phyloP scores from a whole-genome alignment of 2,113 vertebrate genomes.

The Acrocephalus kingi region DNA sequence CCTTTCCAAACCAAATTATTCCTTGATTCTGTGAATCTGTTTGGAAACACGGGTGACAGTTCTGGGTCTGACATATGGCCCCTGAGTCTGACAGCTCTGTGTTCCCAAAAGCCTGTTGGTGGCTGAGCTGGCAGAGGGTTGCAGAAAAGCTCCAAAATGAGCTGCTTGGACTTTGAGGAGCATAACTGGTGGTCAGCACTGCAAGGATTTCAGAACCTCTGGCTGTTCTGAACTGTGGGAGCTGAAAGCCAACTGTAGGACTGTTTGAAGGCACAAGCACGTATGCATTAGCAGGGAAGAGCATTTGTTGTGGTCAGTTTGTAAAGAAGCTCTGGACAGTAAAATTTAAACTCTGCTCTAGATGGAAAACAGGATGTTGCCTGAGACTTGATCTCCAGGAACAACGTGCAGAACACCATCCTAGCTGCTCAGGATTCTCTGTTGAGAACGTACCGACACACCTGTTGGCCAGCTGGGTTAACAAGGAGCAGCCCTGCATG shows the following conservation, averaged over 20 bases:
- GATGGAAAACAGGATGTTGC: not conserved
- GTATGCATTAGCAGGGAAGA: not conserved
- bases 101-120: not conserved
- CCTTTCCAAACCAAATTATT: constrained; percentile 44
- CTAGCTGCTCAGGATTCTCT: not conserved
- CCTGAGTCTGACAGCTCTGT: fast-evolving
- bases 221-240: not conserved
- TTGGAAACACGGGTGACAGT: constrained; percentile 1
- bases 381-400: not conserved
- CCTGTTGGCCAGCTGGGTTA: not conserved
- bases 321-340: not conserved
- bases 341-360: not conserved
- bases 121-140: not conserved
- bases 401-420: not conserved
- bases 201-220: not conserved
- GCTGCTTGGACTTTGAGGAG: not conserved
- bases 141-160: not conserved
- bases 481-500: not conserved
- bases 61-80: not conserved
- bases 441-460: not conserved
- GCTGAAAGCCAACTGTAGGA: not conserved
- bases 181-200: fast-evolving
- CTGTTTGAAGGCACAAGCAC: not conserved
- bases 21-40: constrained; percentile 34
- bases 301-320: not conserved